These are phyloP conservation scores for Pristionchus entomophagus DNA, from an alignment of 2,888 invertebrate genomes.

Conservation along the genomic window DNA sequence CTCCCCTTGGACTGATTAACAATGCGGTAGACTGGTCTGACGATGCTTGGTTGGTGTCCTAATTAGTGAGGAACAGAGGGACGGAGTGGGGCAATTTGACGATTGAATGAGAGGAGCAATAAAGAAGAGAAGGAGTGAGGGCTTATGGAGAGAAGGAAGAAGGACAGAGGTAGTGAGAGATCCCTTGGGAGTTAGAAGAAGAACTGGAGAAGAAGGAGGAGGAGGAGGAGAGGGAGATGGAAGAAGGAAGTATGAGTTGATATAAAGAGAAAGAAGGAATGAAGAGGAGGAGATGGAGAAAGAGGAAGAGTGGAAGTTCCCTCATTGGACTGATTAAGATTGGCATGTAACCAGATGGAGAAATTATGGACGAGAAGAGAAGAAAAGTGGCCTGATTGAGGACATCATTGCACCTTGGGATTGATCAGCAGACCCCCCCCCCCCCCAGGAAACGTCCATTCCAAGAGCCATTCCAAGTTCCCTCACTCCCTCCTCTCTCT, in stretches of 20 bases:
- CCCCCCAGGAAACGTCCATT: background rate
- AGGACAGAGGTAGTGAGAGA: constrained; percentile 28
- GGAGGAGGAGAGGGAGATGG: background rate
- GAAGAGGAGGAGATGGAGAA: background rate
- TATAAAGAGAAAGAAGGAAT: constrained; percentile 25
- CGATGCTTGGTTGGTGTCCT: background rate
- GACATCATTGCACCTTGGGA: background rate
- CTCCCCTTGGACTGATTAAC: background rate
- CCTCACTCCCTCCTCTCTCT: background rate
- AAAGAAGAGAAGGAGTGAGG: constrained; percentile 38
- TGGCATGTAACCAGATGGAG: background rate
- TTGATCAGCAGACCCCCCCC: background rate
- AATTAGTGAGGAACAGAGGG: constrained; percentile 22
- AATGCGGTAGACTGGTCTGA: background rate
- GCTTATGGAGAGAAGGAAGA: background rate
- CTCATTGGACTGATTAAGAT: constrained; percentile 8
- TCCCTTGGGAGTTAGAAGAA: no score
- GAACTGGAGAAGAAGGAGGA: background rate
- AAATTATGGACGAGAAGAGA: background rate
- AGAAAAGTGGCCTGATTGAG: background rate
- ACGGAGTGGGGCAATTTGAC: constrained; percentile 19
- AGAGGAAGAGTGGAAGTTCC: background rate
- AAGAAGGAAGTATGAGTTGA: constrained; percentile 34
- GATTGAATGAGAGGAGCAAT: background rate
- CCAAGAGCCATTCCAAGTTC: background rate